A percentile compares a stretch with the other conserved stretches of the same genome.
phyloP scores from a whole-genome alignment of 2,888 invertebrate species.

The Schizaphis graminum region DNA sequence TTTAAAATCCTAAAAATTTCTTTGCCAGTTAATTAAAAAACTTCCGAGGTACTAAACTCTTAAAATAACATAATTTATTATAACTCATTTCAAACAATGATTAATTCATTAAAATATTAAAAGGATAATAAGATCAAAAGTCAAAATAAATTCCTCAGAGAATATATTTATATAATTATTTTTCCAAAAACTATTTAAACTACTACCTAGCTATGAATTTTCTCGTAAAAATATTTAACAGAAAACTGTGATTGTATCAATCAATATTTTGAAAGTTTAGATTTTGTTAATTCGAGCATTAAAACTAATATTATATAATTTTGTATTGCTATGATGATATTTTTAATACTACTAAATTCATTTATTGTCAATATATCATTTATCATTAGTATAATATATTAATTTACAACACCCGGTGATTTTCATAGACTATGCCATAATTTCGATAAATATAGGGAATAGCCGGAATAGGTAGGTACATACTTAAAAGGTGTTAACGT shows the following conservation, averaged over 20 bases:
- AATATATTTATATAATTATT: neutral
- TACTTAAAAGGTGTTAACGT: neutral
- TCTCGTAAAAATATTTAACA: neutral
- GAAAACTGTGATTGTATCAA: neutral
- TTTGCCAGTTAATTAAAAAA: neutral
- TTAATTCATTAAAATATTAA: neutral
- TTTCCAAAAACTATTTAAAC: neutral
- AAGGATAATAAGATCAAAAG: neutral
- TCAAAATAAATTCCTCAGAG: neutral
- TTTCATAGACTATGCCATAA: neutral
- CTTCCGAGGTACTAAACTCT: neutral
- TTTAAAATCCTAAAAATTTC: neutral
- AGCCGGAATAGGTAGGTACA: no score
- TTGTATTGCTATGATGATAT: neutral
- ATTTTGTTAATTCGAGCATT: neutral
- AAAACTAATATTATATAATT: neutral
- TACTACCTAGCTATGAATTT: neutral
- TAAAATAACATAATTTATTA: neutral
- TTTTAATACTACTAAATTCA: neutral
- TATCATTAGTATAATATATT: no score
- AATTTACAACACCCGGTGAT: neutral
- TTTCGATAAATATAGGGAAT: neutral
- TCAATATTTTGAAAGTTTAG: neutral
- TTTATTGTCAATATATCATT: neutral
- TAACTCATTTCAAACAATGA: neutral